phyloP scores from a whole-genome alignment of 1,140 invertebrate species.

The Palaemon carinicauda region DNA sequence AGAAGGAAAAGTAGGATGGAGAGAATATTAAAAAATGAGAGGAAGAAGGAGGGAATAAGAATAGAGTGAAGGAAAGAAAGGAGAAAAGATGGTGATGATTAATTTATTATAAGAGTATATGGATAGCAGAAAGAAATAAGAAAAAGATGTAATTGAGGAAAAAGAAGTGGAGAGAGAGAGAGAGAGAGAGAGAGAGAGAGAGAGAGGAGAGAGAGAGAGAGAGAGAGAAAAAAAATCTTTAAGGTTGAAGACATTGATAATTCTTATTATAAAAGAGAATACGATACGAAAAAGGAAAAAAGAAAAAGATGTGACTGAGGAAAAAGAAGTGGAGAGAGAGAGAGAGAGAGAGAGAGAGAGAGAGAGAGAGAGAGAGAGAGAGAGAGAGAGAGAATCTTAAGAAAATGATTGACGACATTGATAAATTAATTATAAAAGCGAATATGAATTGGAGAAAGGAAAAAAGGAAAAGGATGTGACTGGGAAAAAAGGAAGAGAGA shows the following conservation, averaged over 20 bases:
- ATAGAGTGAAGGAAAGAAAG: too few species aligned
- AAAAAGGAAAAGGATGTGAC: not conserved
- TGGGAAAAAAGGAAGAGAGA: not conserved
- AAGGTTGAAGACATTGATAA: too few species aligned
- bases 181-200: not conserved
- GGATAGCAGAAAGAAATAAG: too few species aligned
- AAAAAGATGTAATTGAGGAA: too few species aligned
- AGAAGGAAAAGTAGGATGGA: too few species aligned
- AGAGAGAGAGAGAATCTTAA: not conserved
- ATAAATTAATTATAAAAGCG: too few species aligned
- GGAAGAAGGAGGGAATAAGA: too few species aligned
- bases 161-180: not conserved
- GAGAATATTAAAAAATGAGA: too few species aligned
- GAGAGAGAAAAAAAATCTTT: not conserved
- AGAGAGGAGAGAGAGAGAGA: not conserved
- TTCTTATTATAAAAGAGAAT: too few species aligned
- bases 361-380: not conserved
- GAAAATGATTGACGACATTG: not conserved
- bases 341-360: not conserved
- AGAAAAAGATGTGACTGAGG: not conserved
- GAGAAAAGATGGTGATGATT: too few species aligned
- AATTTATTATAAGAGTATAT: too few species aligned
- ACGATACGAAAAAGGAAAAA: not conserved
- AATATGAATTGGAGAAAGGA: not conserved
- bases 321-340: not conserved